phyloP scores from a whole-genome alignment of 1,140 invertebrate species.

The Acyrthosiphon pisum region DNA sequence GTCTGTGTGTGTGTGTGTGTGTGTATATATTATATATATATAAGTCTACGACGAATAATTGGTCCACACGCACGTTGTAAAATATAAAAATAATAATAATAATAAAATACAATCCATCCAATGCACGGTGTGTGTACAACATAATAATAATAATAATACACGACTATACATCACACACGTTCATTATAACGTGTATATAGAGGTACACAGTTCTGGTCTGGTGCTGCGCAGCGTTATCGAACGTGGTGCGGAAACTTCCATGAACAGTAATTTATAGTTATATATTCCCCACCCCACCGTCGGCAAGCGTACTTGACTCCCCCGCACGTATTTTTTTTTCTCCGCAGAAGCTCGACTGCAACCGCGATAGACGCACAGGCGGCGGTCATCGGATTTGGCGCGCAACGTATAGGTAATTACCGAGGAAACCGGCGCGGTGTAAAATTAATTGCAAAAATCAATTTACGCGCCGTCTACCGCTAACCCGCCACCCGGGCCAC shows the following conservation, averaged over 20 bases:
- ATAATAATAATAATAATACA: neutral
- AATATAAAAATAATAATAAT: neutral
- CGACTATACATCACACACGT: neutral
- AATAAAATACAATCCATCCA: neutral
- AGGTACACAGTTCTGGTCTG: neutral
- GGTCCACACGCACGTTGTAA: neutral
- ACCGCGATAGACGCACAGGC: neutral
- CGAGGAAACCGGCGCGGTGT: neutral
- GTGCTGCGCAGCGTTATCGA: neutral
- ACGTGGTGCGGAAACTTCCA: neutral
- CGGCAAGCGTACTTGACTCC: neutral
- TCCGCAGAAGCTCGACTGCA: neutral
- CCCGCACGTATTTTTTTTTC: neutral
- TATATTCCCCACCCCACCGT: neutral
- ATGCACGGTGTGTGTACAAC: neutral
- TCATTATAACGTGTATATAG: neutral
- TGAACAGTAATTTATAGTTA: neutral
- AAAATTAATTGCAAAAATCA: slow-evolving; percentile 25
- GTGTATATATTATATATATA: no score
- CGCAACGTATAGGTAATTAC: neutral
- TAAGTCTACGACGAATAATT: neutral
- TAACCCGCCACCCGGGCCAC: neutral
- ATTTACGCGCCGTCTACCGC: neutral
- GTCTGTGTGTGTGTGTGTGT: no score
- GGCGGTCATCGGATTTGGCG: slow-evolving; percentile 2